phyloP scores from a whole-genome alignment of 1,140 invertebrate species.

The Adoxophyes honmai region DNA sequence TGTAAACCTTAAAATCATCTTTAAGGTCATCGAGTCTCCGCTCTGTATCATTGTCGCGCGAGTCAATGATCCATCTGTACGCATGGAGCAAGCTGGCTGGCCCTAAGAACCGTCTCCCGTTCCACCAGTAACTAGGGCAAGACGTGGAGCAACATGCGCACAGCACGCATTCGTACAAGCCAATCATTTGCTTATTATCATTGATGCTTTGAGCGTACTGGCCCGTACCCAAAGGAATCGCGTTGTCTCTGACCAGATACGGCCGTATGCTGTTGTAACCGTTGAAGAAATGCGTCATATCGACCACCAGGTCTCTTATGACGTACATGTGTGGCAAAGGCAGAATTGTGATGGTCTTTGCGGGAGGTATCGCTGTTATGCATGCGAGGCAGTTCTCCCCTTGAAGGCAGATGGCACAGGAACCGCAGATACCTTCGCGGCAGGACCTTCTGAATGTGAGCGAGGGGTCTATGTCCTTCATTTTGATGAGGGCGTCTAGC shows the following conservation, averaged over 20 bases:
- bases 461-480: constrained; percentile 92
- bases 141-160: constrained; percentile 93
- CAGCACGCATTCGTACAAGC: constrained; percentile 90
- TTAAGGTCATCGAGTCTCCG: constrained; percentile 82
- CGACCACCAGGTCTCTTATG: constrained; percentile 92
- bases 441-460: constrained; percentile 91
- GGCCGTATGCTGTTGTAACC: constrained; percentile 93
- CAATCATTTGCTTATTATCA: constrained; percentile 86
- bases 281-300: constrained; percentile 91
- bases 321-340: constrained; percentile 96
- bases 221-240: constrained; percentile 70
- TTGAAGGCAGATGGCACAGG: constrained; percentile 93
- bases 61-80: constrained; percentile 87
- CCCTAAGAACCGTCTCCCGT: constrained; percentile 58
- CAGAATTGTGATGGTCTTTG: constrained; percentile 85
- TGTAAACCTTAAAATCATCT: constrained; percentile 85
- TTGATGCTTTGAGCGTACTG: constrained; percentile 82
- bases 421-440: constrained; percentile 94
- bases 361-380: constrained; percentile 74
- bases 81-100: constrained; percentile 60
- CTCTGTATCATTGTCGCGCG: constrained; percentile 82
- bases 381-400: constrained; percentile 92
- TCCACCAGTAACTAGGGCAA: constrained; percentile 95
- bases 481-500: constrained; percentile 90
- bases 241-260: constrained; percentile 86